Conservation (phyloP, 2,888 invertebrate genomes). For the Argyra leucocephala region DNA sequence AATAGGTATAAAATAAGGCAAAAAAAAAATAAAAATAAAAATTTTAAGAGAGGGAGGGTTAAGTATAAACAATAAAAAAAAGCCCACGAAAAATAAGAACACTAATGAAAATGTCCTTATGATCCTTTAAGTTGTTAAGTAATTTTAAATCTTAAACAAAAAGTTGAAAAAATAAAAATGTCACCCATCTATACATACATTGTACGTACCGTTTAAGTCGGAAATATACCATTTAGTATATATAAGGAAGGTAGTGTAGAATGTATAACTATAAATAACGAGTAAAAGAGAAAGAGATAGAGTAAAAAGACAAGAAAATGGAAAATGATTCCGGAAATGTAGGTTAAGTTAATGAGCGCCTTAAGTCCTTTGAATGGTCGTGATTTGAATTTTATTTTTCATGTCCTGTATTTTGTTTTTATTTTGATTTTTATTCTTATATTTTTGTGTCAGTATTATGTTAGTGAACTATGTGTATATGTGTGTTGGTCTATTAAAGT, state of each 20-base stretch:
- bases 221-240: background rate
- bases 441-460: no score
- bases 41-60: no score
- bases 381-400: conserved; percentile 1
- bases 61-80: no score
- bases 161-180: background rate
- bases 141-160: background rate
- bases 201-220: no score
- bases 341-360: conserved; percentile 6
- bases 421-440: no score
- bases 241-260: background rate
- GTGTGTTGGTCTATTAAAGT: no score
- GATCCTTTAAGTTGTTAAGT: conserved; percentile 6
- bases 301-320: background rate
- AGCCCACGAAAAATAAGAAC: background rate
- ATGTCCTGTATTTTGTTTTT: background rate
- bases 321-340: background rate
- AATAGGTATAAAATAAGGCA: no score
- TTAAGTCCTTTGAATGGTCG: background rate
- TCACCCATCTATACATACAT: no score
- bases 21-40: no score
- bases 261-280: background rate
- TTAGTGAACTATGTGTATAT: no score
- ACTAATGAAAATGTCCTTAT: background rate
- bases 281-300: background rate